Base-by-base conservation (phyloP, 2,888 invertebrate genomes). In the Anticlea derivata region DNA sequence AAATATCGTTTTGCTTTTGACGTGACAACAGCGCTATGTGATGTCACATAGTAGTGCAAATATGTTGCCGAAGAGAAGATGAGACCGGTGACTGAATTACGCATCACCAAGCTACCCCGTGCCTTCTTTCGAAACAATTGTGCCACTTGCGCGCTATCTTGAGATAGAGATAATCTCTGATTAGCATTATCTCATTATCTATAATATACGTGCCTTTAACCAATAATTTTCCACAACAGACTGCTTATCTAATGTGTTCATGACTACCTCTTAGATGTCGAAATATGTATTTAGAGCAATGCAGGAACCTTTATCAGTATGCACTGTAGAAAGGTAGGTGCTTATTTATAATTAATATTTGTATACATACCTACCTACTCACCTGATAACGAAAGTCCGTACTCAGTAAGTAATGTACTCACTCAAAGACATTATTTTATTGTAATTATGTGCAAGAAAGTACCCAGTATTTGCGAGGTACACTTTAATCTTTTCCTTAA, bases 161-260 rank as follows among this genome's bases (percentile, higher is more conserved):
- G 58, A 62, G 65, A 62, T 68, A 61, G 56, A 71, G 78, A 80
- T 86, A 78, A 80, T 77, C 68, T 66, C 66, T 65, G 83, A 85
- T 61, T 56, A 48, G 6, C 22, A 33, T 26, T 58, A 61, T 61
- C 55, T 53, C 34, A 39, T 48, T 40, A 40, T 40, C 40, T 24
- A 24, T 20, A 13, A 7, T 8, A 24, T 24, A 34, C 29, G 50
- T 52, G 52, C 43, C 52, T 39, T 58, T 1, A 17, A 27, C 12
- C 31, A 7, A 30, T 31, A 31, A 13, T 33, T 20, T 33, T 33
- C 8, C 7, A 5, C 7, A 33, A n/a, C n/a, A 33, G 8, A 8
- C 33, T 4, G 33, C 8, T 12, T 33, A 23, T 23, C 2, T 23
- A 23, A 23, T 23, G 6, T 23, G n/a, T n/a, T n/a, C n/a, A n/a